These are phyloP conservation scores for Peromyscus eremicus DNA, from an alignment of 2,797 vertebrate species.

Conservation along the genomic window DNA sequence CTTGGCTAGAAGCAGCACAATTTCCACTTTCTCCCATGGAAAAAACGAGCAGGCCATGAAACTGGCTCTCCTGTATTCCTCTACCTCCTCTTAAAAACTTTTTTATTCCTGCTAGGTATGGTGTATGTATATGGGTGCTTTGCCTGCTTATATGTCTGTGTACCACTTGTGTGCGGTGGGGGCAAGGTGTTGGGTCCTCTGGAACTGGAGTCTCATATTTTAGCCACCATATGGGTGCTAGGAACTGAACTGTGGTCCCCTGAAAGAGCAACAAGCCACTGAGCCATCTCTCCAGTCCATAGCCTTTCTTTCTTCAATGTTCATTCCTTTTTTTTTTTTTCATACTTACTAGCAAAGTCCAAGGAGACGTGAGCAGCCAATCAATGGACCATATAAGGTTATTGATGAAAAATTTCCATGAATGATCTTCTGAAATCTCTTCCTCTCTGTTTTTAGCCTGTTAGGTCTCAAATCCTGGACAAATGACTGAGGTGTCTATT, in stretches of 20 bases:
- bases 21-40: conserved; percentile 14
- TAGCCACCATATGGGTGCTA: not conserved
- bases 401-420: not conserved
- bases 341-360: not conserved
- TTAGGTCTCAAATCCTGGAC: not conserved
- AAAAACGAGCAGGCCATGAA: not conserved
- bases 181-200: not conserved
- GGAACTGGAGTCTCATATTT: not conserved
- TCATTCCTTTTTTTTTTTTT: not conserved
- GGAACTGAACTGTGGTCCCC: not conserved
- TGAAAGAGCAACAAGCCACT: not conserved
- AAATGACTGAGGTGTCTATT: not conserved
- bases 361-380: conserved; percentile 24
- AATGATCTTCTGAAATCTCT: conserved; percentile 54
- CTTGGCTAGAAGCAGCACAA: not conserved
- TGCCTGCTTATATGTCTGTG: not conserved
- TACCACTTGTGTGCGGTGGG: not conserved
- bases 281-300: not conserved
- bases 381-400: not conserved
- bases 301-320: not conserved
- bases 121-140: not conserved
- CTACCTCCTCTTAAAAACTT: not conserved
- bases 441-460: not conserved
- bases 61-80: not conserved
- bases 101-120: not conserved